Evolutionary conservation across 2,797 vertebrate species (phyloP), one percentile per base, ranked within the genome.

Genomic region (Gymnothorax reevesii): DNA sequence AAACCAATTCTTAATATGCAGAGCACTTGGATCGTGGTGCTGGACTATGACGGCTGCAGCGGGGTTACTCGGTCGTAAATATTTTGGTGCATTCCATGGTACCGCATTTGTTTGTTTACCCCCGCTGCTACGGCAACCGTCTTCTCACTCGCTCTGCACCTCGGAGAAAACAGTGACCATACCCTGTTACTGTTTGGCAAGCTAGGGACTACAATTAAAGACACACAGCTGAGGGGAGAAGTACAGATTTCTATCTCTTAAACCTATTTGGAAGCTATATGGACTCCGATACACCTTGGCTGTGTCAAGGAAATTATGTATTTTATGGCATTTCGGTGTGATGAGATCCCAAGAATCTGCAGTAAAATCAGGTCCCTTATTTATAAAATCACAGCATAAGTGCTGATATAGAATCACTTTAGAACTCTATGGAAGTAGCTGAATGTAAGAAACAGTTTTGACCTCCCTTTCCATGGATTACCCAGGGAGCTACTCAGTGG

Each of bases 91-190:
- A 96, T 97, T 97, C 97, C 97, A 96, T 93, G 94, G 95, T 95
- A 97, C 97, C 96, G 93, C 94, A 90, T 94, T 94, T 98, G 96
- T 98, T 98, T 98, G 96, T 98, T 97, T 97, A 94, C 92, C 17
- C 92, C 86, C 90, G 95, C 92, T 92, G 49, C 96, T 95, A 96
- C 92, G 94, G 96, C 93, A 97, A 98, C 97, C 85, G 90, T 91
- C 94, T 92, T 95, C 94, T 91, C 33, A 86, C 94, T 94, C 93
- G 93, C 93, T 89, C 73, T 85, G 92, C 90, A 89, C 92, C 91
- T 91, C 91, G 90, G 91, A 92, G 92, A 95, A 95, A 94, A 93
- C 91, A 92, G 88, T 92, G 93, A 95, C 94, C 86, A 91, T 82
- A 90, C 87, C 86, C 92, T 93, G 91, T 94, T 95, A 90, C 93